Conservation (phyloP, 2,888 invertebrate genomes). For the Eremobia ochroleuca region DNA sequence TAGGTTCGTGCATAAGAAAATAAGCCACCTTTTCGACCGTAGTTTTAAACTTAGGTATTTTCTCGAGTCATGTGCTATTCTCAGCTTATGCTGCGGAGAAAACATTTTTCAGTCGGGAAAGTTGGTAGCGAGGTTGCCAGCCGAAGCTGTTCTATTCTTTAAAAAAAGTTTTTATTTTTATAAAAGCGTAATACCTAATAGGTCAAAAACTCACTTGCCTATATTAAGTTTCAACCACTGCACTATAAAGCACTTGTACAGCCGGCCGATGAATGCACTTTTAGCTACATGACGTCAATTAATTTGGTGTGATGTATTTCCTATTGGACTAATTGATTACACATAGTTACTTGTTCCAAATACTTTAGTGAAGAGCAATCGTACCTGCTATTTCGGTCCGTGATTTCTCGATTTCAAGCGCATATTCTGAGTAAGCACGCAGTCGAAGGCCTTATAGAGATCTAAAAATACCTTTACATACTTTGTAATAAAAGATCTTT, state of each 20-base stretch:
- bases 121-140: background rate
- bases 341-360: background rate
- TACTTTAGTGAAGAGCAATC: background rate
- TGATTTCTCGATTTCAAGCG: background rate
- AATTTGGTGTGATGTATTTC: conserved; percentile 27
- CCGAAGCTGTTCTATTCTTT: background rate
- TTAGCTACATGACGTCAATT: conserved; percentile 21
- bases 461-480: background rate
- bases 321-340: conserved; percentile 21
- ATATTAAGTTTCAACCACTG: background rate
- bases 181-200: background rate
- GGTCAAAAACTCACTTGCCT: background rate
- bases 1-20: background rate
- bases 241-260: background rate
- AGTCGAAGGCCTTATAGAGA: background rate
- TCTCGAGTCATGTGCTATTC: background rate
- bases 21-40: background rate
- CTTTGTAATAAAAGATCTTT: background rate
- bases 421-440: background rate
- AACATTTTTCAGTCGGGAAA: background rate
- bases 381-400: background rate
- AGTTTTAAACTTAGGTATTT: background rate
- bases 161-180: background rate
- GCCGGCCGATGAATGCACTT: background rate
- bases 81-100: background rate